Base-by-base conservation (phyloP, 2,113 vertebrate species). In the Phalacrocorax brasilianus region DNA sequence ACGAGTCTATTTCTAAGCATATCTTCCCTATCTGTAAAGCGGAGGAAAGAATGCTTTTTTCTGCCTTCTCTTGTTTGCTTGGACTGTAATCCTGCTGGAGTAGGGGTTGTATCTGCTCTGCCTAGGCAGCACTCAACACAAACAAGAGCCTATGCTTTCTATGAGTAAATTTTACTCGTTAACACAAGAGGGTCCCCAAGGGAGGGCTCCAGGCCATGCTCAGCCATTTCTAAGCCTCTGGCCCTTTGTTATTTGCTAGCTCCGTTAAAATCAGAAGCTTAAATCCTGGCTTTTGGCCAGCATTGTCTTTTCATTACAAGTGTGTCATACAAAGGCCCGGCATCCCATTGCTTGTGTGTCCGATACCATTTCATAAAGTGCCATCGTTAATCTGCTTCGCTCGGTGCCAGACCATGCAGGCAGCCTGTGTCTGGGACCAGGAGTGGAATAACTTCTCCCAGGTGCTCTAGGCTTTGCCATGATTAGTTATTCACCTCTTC, bases 131-230 rank as follows among this genome's bases (percentile, higher is more conserved):
- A 23, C 11, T 65, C 9, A 15, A 19, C 38, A 16, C 28, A n/a
- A 50, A 23, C 7, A 23, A 62, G 32, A 11, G 18, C 49, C 28
- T 28, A 6, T 7, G n/a, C n/a, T 63, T 42, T 33, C 42, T 42
- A 27, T 1, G 1, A 3, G 19, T 49, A 42, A 56, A 35, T 70
- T 6, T 11, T 0, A 2, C 22, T 80, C 42, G 23, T 47, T 49
- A 87, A 5, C 30, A 27, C 1, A 2, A 44, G 42, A 74, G 30
- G 7, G 16, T n/a, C 22, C 55, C 61, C 9, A 27, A 2, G 42
- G 83, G 61, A 49, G n/a, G n/a, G 55, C 50, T 85, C 42, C 14
- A 21, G 55, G 70, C 42, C 30, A 19, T 4, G 21, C 47, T 92
- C 42, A 45, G 75, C 21, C 32, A 2, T 35, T 89, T 73, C 45